These are phyloP conservation scores for Odobenus rosmarus DNA, from an alignment of 2,113 vertebrate species.

Conservation along the genomic window DNA sequence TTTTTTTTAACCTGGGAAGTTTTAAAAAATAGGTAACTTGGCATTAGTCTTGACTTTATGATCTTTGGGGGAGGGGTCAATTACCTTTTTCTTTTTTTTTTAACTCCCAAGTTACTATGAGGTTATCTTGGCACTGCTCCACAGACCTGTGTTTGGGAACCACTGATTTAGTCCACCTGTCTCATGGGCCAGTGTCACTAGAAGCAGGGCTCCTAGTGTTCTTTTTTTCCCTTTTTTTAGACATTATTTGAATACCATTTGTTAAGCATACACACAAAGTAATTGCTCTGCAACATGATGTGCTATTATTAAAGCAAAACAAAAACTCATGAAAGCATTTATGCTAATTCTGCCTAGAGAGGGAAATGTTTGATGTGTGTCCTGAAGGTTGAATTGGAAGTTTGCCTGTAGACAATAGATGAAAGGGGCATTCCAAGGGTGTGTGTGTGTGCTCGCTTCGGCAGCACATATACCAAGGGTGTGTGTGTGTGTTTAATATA, in stretches of 20 bases:
- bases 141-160: background rate
- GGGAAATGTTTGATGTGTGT: background rate
- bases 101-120: background rate
- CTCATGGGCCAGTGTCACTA: background rate
- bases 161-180: background rate
- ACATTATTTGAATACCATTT: background rate
- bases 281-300: background rate
- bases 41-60: background rate
- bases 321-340: background rate
- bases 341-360: background rate
- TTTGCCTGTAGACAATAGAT: background rate
- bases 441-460: background rate
- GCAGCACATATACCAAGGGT: too few relatives aligned
- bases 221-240: background rate
- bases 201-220: background rate
- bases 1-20: background rate
- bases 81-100: background rate
- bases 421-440: background rate
- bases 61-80: background rate
- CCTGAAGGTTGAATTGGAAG: background rate
- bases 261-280: background rate
- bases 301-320: background rate
- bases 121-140: background rate
- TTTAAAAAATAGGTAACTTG: background rate
- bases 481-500: background rate